phyloP scores from a whole-genome alignment of 2,113 vertebrate genomes.

The Pachyramphus minor region DNA sequence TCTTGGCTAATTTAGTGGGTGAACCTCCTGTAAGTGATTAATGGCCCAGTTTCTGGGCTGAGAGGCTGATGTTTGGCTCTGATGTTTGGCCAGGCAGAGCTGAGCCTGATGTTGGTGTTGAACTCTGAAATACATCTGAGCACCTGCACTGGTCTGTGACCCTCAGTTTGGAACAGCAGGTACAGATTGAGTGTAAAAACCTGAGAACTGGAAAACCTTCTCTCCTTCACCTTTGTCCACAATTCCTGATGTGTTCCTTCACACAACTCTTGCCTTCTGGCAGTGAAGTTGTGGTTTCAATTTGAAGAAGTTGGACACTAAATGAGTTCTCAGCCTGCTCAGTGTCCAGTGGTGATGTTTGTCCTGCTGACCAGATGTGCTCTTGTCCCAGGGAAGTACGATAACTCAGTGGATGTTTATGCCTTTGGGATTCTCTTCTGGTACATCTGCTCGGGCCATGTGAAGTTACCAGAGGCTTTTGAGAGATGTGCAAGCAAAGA shows the following conservation, averaged over 20 bases:
- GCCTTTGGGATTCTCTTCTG: slow-evolving; percentile 99
- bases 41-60: background rate
- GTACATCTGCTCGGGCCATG: slow-evolving; percentile 95
- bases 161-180: background rate
- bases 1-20: background rate
- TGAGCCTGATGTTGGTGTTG: background rate
- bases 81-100: background rate
- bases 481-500: slow-evolving; percentile 98
- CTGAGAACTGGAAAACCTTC: background rate
- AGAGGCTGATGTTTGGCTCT: background rate
- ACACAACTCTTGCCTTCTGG: background rate
- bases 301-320: background rate
- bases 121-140: background rate
- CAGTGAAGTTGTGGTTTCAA: background rate
- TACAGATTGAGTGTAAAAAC: background rate
- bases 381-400: slow-evolving; percentile 87
- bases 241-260: background rate
- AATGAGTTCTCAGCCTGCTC: background rate
- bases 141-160: background rate
- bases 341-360: background rate
- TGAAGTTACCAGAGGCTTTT: slow-evolving; percentile 96
- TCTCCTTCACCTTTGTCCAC: background rate
- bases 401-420: slow-evolving; percentile 97
- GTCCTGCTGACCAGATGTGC: background rate
- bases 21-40: background rate